Evolutionary conservation across 2,113 vertebrate genomes (phyloP).

Genomic region (Dipodomys ordii): DNA sequence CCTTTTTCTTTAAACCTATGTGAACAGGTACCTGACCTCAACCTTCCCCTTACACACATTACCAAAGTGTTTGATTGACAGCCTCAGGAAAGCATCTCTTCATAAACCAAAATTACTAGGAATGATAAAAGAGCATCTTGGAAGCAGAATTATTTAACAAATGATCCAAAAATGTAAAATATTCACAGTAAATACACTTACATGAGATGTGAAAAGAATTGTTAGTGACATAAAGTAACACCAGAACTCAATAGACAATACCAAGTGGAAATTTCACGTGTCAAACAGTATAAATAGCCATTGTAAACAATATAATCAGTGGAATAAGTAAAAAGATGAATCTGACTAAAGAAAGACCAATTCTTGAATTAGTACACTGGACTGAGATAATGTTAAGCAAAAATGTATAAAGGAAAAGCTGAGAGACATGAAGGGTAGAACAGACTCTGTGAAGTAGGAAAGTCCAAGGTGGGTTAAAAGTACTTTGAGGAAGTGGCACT

Average conservation of each 20-base stretch:
- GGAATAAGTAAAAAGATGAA: not conserved
- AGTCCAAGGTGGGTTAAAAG: not conserved
- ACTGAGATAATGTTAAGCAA: not conserved
- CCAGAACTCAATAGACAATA: not conserved
- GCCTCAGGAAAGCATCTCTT: not conserved
- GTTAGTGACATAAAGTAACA: not conserved
- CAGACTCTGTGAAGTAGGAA: not conserved
- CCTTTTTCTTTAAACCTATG: not conserved
- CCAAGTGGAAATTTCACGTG: not conserved
- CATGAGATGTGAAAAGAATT: not conserved
- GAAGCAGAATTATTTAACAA: constrained; percentile 23
- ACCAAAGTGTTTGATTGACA: not conserved
- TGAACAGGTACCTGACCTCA: not conserved
- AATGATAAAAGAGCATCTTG: not conserved
- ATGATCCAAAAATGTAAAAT: constrained; percentile 34
- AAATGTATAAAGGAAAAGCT: constrained; percentile 26
- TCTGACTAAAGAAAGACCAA: constrained; percentile 42
- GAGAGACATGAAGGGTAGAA: constrained; percentile 35
- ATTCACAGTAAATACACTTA: not conserved
- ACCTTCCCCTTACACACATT: not conserved
- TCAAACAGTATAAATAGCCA: not conserved
- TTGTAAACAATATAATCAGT: not conserved
- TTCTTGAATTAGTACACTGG: not conserved
- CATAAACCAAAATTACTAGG: constrained; percentile 16
- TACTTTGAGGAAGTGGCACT: not conserved